Evolutionary conservation across 2,888 invertebrate genomes (phyloP).

Genomic region (Monopis laevigella): DNA sequence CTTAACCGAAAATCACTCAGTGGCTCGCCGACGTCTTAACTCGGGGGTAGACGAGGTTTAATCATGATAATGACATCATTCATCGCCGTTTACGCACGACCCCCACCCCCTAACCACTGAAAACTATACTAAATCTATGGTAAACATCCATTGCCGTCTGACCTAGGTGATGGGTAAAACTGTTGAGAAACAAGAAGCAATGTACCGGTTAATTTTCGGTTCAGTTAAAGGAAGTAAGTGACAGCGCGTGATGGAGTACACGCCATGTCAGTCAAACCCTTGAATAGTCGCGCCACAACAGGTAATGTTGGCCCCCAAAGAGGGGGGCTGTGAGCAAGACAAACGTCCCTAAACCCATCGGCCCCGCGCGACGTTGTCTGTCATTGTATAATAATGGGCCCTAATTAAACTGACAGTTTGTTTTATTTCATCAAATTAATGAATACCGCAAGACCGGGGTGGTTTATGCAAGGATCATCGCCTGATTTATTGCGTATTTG

Average conservation of each 20-base stretch:
- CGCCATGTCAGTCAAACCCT: slow-evolving; percentile 46
- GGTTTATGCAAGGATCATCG: neutral
- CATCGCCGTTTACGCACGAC: slow-evolving; percentile 45
- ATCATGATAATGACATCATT: slow-evolving; percentile 59
- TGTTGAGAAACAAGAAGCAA: no score
- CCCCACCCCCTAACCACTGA: slow-evolving; percentile 21
- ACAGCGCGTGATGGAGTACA: slow-evolving; percentile 23
- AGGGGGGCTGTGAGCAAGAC: slow-evolving; percentile 26
- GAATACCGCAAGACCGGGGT: slow-evolving; percentile 13
- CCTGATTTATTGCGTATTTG: slow-evolving; percentile 7
- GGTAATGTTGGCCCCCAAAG: slow-evolving; percentile 25
- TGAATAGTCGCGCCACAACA: slow-evolving; percentile 32
- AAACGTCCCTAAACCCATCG: slow-evolving; percentile 26
- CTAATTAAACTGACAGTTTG: slow-evolving; percentile 52
- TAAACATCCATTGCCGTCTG: neutral
- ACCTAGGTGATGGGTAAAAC: no score
- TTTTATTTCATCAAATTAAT: slow-evolving; percentile 38
- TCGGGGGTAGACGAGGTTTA: slow-evolving; percentile 42
- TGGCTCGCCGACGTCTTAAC: slow-evolving; percentile 42
- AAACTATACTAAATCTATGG: neutral
- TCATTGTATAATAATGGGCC: slow-evolving; percentile 42
- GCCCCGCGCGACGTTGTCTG: slow-evolving; percentile 30
- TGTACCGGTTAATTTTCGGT: no score
- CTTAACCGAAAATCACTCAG: slow-evolving; percentile 41
- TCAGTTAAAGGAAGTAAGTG: no score